Base-by-base conservation (phyloP, 2,113 vertebrate species). In the Oryzias javanicus region DNA sequence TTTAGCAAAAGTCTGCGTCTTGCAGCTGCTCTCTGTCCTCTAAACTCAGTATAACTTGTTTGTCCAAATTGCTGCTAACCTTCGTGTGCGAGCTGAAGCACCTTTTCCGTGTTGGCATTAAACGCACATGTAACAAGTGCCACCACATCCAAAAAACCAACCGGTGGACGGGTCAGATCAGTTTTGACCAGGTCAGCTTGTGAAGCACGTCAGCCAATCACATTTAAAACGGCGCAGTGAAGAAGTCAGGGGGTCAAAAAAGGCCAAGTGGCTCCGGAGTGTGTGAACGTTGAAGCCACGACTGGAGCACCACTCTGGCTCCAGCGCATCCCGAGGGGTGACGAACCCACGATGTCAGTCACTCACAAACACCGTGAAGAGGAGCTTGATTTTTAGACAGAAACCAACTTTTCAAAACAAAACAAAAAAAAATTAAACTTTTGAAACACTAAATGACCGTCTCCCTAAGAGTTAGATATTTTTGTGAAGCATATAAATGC, bases 291-390 rank as follows among this genome's bases (percentile, higher is more conserved):
- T 64, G 67, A 76, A 74, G 55, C 74, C 13, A n/a, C 49, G 52
- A 35, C 49, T 81, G 49, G 76, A 89, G 88, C 78, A 81, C 83
- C 88, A 89, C 87, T 88, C 60, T 63, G 81, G 60, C 42, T 62
- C 19, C 42, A 60, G 44, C 3, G n/a, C 67, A 42, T 55, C 18
- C 20, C 2, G 1, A 79, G 64, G 60, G 69, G 54, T 60, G 49
- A 66, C 48, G 19, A 54, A 54, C 29, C 47, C 65, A 67, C 52
- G 40, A 6, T 49, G 19, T 50, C 66, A 12, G 47, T 41, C 6
- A 35, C 35, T 35, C 35, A 35, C 35, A 35, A 35, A 35, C 10
- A 35, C 35, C 8, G 3, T 35, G 35, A 35, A 35, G 35, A 35
- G 35, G 35, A 35, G 2, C 35, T 35, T 35, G 8, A 35, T 35